Base-by-base conservation (phyloP, 64 coral and sea anemone genomes). In the Pocillopora damicornis region DNA sequence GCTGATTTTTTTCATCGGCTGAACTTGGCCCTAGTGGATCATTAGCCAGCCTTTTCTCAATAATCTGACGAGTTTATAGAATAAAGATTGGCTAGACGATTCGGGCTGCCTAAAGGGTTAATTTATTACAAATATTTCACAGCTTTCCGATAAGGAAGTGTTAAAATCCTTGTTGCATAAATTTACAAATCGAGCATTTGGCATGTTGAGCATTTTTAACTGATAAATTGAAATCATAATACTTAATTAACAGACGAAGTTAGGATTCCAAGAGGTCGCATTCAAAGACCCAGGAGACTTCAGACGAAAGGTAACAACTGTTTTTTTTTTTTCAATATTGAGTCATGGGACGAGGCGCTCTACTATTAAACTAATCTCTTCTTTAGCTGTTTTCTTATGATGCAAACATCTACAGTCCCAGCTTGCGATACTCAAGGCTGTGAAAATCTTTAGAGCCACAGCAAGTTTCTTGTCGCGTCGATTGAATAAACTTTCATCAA, bases 141-240 rank as follows among this genome's bases (percentile, higher is more conserved):
- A 45, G 64, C 65, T 85, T 85, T 72, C 81, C 64, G 64, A 85
- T 85, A 65, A 85, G 80, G 80, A 83, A 83, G 66, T 85, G 81
- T 58, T 85, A 72, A 85, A 72, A 72, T 57, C 23, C 22, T 26
- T 37, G 42, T 85, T 73, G 81, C 81, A 85, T 85, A 85, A 73
- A 85, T 72, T 85, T 57, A 72, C 81, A 72, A 72, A 85, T 72
- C 81, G 65, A 85, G 65, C 65, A 58, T 63, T 85, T 85, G 42
- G 42, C 42, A 51, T 22, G 23, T 22, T 17, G 63, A 72, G 37
- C 72, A 56, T 36, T 81, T 42, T 78, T 34, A 12, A 65, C 59
- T 67, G 36, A 83, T 83, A 67, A 83, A 83, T 83, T 83, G 62
- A 22, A 85, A 65, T 26, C 81, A 85, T 57, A 85, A 58, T 73